Evolutionary conservation across 2,113 vertebrate species (phyloP).

Genomic region (Macaca mulatta): DNA sequence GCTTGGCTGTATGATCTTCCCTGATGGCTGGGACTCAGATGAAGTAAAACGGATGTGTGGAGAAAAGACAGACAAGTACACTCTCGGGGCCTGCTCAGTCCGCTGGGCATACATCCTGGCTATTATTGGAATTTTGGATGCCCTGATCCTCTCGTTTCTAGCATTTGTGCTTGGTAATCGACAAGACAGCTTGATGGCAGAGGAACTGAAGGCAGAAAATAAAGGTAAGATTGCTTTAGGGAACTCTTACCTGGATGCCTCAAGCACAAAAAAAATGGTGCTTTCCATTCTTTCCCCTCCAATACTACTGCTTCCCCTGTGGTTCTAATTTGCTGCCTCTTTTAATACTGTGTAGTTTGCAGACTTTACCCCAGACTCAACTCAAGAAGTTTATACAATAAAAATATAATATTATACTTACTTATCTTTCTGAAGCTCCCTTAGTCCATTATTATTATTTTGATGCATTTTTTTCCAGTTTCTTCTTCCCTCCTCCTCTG

Average conservation of each 20-base stretch:
- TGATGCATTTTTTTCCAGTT: neutral
- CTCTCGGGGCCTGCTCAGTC: conserved; percentile 95
- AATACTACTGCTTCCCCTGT: neutral
- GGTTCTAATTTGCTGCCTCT: neutral
- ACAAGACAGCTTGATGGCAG: conserved; percentile 96
- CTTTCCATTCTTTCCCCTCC: neutral
- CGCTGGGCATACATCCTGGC: conserved; percentile 98
- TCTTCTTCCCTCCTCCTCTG: neutral
- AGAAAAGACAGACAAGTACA: conserved; percentile 96
- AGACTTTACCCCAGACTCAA: neutral
- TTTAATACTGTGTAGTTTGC: neutral
- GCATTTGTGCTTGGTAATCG: conserved; percentile 98
- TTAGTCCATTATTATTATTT: neutral
- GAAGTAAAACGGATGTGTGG: conserved; percentile 96
- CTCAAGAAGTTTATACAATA: neutral
- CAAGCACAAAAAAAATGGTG: neutral
- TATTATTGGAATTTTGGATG: conserved; percentile 97
- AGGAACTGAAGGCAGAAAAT: conserved; percentile 97
- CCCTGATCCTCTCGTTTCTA: conserved; percentile 97
- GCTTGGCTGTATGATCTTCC: conserved; percentile 98
- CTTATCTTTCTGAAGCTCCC: neutral
- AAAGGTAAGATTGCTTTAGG: conserved; percentile 89
- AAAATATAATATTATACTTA: neutral
- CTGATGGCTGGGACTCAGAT: conserved; percentile 96
- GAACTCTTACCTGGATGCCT: conserved; percentile 53